Evolutionary conservation across 2,888 invertebrate species (phyloP), one percentile per base, ranked within the genome.

Genomic region (Arctia plantaginis): DNA sequence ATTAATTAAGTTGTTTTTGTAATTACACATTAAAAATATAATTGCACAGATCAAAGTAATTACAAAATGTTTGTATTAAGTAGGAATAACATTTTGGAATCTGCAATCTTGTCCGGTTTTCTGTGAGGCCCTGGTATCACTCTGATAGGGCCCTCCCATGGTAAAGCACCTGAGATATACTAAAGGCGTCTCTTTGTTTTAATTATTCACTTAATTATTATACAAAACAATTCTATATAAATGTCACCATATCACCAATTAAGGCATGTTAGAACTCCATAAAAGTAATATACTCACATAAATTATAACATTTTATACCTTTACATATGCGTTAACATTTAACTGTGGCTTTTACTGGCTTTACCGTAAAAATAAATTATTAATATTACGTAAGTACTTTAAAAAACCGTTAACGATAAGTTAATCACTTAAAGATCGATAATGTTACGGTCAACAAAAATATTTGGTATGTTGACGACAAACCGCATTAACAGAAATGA

Each of bases 251-350:
- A 55, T 20, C 35, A 12, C 55, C 69, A 55, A 67, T 72, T 67
- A 73, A 20, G 33, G 23, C 64, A 68, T 73, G 72, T 73, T 73
- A 33, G 41, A 68, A 73, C 41, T 27, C n/a, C 33, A 64, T 68
- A 59, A 72, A 66, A 55, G 27, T 66, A 66, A 71, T 39, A 55
- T 55, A 55, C 66, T 51, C 39, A 39, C 20, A 66, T 71, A 66
- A 71, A 71, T 71, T 66, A 66, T 33, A 70, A 18, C 23, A 13
- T 62, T 62, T 62, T 62, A 69, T 59, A 27, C 27, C 27, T 41
- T 55, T 10, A 69, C 59, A 59, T 35, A 33, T 23, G 23, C 30
- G 23, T 69, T 65, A 27, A 47, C 55, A 51, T 73, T 27, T 39
- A 30, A 23, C n/a, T 65, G 23, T 30, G 23, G 51, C 20, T 35